A percentile compares a stretch with the other conserved stretches of the same genome.
phyloP scores from a whole-genome alignment of 2,797 vertebrate species.

The Semotilus atromaculatus region DNA sequence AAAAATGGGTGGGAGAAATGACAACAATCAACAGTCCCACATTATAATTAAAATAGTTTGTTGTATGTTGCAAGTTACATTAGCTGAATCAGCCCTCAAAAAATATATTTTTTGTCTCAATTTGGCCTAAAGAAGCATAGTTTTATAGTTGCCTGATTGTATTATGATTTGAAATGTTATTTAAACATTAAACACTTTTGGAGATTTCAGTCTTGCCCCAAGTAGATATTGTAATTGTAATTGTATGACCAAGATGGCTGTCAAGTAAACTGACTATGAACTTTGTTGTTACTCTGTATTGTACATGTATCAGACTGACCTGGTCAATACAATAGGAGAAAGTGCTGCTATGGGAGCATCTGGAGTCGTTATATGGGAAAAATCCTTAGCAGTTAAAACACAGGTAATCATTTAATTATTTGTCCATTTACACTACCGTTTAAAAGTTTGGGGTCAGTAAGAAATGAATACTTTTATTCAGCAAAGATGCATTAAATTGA shows the following conservation, averaged over 20 bases:
- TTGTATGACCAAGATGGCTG: not conserved
- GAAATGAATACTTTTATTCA: not conserved
- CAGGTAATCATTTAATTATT: constrained; percentile 54
- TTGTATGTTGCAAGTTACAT: too few relatives aligned
- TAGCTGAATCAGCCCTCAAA: too few relatives aligned
- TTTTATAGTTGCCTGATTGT: not conserved
- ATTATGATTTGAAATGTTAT: not conserved
- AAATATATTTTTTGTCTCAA: not conserved
- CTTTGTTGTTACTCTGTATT: constrained; percentile 8
- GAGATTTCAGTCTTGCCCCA: not conserved
- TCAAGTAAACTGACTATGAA: not conserved
- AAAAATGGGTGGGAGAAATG: not conserved
- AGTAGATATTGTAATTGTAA: not conserved
- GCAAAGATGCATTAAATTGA: not conserved
- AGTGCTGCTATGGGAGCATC: constrained; percentile 84
- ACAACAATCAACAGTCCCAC: not conserved
- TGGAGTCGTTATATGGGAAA: constrained; percentile 81
- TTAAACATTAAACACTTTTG: not conserved
- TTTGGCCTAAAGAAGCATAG: not conserved
- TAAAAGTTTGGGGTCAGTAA: not conserved
- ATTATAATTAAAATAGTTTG: not conserved
- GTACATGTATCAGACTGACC: constrained; percentile 73
- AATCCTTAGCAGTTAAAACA: constrained; percentile 62
- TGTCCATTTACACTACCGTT: not conserved
- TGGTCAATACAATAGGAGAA: constrained; percentile 83